These are phyloP conservation scores for Bufo gargarizans DNA, from an alignment of 2,113 vertebrate genomes.

Conservation along the genomic window DNA sequence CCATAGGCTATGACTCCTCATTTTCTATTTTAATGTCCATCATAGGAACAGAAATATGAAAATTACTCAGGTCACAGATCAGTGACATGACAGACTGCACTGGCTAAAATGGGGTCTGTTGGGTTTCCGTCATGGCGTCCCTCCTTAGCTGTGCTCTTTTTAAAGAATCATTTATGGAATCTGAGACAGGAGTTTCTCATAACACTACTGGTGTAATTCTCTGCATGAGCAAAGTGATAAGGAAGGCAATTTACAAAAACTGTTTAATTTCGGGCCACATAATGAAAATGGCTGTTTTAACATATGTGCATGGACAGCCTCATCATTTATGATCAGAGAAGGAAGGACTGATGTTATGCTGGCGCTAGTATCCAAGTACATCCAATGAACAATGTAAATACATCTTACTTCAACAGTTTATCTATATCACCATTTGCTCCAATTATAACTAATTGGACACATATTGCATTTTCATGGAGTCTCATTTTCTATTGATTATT, in stretches of 20 bases:
- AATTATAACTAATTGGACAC: constrained; percentile 74
- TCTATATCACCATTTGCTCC: constrained; percentile 68
- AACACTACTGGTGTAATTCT: background rate
- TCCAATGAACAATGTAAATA: background rate
- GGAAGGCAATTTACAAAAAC: constrained; percentile 47
- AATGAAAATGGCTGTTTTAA: constrained; percentile 55
- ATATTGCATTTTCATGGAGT: constrained; percentile 68
- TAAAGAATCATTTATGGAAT: background rate
- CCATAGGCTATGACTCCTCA: too few relatives aligned
- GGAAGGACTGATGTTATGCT: background rate
- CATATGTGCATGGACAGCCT: constrained; percentile 42
- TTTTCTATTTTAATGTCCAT: too few relatives aligned
- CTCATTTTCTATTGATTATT: constrained; percentile 77
- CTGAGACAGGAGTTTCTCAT: constrained; percentile 19
- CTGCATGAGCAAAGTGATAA: constrained; percentile 45
- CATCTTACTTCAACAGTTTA: constrained; percentile 58
- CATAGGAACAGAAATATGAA: too few relatives aligned
- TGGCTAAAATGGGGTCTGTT: too few relatives aligned
- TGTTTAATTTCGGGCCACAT: constrained; percentile 25
- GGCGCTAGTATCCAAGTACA: accelerated
- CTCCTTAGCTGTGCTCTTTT: background rate
- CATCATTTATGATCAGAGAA: constrained; percentile 58
- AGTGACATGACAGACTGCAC: too few relatives aligned
- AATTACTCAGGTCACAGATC: too few relatives aligned
- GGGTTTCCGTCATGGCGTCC: too few relatives aligned